phyloP scores from a whole-genome alignment of 2,888 invertebrate genomes.

The Venusia cambrica region DNA sequence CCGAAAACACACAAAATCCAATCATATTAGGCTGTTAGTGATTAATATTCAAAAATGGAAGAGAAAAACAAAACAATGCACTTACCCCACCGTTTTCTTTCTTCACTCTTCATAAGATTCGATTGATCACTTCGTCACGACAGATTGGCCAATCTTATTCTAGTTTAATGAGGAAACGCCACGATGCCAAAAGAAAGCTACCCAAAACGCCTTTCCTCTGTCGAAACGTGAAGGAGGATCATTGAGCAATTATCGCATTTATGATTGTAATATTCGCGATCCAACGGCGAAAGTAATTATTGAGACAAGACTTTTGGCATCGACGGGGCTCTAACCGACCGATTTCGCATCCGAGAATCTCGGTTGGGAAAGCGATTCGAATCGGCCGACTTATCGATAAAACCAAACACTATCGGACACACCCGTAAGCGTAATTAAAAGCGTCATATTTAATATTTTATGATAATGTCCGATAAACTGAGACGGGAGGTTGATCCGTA shows the following conservation, averaged over 20 bases:
- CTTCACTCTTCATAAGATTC: constrained; percentile 40
- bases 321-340: constrained; percentile 58
- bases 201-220: constrained; percentile 36
- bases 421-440: constrained; percentile 60
- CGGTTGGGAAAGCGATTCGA: constrained; percentile 38
- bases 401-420: constrained; percentile 74
- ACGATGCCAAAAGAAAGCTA: constrained; percentile 68
- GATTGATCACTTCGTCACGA: constrained; percentile 44
- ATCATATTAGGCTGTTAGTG: constrained; percentile 48
- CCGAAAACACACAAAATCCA: constrained; percentile 61
- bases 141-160: constrained; percentile 74
- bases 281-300: constrained; percentile 61
- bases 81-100: constrained; percentile 60
- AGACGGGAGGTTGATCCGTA: constrained; percentile 59
- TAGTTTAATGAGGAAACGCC: constrained; percentile 42
- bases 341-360: constrained; percentile 38
- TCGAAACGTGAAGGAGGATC: constrained; percentile 54
- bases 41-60: constrained; percentile 40
- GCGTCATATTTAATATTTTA: constrained; percentile 54
- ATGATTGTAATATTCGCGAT: constrained; percentile 60
- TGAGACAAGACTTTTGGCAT: constrained; percentile 65
- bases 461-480: constrained; percentile 44
- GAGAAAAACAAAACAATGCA: constrained; percentile 40
- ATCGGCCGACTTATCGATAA: constrained; percentile 50
- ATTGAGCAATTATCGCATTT: constrained; percentile 66